Evolutionary conservation across 2,888 invertebrate genomes (phyloP).

Genomic region (Caenorhabditis becei): DNA sequence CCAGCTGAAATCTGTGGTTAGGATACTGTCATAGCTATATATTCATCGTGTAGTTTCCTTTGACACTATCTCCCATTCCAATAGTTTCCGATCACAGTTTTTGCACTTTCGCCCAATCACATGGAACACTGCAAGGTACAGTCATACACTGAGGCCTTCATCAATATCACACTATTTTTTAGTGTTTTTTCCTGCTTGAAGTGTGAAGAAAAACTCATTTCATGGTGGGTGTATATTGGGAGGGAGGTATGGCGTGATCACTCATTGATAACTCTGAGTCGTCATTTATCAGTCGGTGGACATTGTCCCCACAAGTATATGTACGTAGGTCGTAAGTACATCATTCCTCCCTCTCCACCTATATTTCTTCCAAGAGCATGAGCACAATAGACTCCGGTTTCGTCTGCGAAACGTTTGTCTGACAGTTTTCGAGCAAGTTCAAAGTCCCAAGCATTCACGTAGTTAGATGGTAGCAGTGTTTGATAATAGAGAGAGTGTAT

Average conservation of each 20-base stretch:
- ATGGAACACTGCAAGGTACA: constrained; percentile 22
- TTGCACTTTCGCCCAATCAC: background rate
- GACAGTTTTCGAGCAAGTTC: constrained; percentile 6
- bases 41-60: too few species aligned
- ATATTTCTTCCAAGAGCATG: background rate
- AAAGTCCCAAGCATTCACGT: background rate
- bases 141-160: background rate
- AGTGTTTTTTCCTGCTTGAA: constrained; percentile 10
- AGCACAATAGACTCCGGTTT: constrained; percentile 44
- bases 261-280: constrained; percentile 32
- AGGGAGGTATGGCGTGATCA: constrained; percentile 55
- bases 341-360: background rate
- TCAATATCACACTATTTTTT: background rate
- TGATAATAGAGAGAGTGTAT: background rate
- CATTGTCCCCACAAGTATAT: constrained; percentile 57
- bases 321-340: constrained; percentile 57
- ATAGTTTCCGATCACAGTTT: too few species aligned
- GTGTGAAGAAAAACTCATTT: constrained; percentile 40
- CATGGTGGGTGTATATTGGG: background rate
- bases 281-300: constrained; percentile 53
- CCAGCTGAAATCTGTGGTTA: too few species aligned
- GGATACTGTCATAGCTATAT: too few species aligned
- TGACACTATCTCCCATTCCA: too few species aligned
- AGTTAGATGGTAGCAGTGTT: background rate
- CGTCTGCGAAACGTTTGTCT: background rate